Evolutionary conservation across 2,888 invertebrate species (phyloP).

Genomic region (Disparrhopalites patrizii): DNA sequence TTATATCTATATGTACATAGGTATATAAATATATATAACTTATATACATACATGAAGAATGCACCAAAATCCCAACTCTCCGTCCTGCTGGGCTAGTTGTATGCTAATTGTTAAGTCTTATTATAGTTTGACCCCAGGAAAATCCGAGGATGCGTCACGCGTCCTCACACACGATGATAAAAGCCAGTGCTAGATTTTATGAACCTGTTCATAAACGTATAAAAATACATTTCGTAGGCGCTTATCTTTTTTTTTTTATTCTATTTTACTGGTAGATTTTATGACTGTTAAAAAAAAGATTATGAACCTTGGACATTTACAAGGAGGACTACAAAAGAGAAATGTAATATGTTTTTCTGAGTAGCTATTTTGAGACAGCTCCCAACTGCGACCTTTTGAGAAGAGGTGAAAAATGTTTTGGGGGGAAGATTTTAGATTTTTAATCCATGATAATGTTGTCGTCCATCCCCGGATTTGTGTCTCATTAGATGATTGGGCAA

Average conservation of each 20-base stretch:
- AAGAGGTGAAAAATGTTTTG: not conserved
- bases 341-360: not conserved
- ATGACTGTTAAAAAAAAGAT: too few relatives aligned
- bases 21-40: not conserved
- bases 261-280: too few relatives aligned
- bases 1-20: not conserved
- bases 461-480: slow-evolving; percentile 8
- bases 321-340: not conserved
- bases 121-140: too few relatives aligned
- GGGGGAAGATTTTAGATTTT: too few relatives aligned
- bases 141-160: too few relatives aligned
- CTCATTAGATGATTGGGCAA: slow-evolving; percentile 10
- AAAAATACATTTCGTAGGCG: too few relatives aligned
- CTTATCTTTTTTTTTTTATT: too few relatives aligned
- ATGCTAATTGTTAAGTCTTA: slow-evolving; percentile 8
- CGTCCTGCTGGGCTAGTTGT: slow-evolving; percentile 1
- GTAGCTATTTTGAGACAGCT: too few relatives aligned
- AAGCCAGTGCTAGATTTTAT: too few relatives aligned
- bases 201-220: too few relatives aligned
- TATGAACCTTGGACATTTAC: too few relatives aligned
- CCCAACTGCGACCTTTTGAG: slow-evolving; percentile 2
- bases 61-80: not conserved
- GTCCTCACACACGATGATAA: too few relatives aligned
- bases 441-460: slow-evolving; percentile 3
- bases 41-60: not conserved